Evolutionary conservation across 2,113 vertebrate genomes (phyloP).

Genomic region (Chionodraco myersi): DNA sequence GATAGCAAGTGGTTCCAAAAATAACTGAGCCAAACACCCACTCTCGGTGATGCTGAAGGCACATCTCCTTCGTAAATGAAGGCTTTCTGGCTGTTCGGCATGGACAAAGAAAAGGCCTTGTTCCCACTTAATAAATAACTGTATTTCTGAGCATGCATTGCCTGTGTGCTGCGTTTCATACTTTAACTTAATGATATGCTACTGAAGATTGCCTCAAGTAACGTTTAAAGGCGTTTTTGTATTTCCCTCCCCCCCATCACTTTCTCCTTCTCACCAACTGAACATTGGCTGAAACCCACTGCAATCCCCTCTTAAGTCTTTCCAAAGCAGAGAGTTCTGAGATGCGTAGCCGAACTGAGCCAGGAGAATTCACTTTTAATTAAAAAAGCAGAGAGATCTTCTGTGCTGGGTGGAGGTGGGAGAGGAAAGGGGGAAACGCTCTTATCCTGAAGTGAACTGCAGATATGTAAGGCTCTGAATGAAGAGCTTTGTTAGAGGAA

Average conservation of each 20-base stretch:
- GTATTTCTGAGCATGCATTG: conserved; percentile 21
- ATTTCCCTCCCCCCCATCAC: conserved; percentile 22
- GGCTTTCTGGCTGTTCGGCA: conserved; percentile 22
- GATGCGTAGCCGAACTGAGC: conserved; percentile 57
- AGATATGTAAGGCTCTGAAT: conserved; percentile 63
- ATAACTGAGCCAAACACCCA: conserved; percentile 28
- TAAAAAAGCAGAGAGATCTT: conserved; percentile 69
- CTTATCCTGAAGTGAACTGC: conserved; percentile 49
- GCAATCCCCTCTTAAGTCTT: conserved; percentile 48
- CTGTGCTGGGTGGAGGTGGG: conserved; percentile 60
- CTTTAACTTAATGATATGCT: conserved; percentile 33
- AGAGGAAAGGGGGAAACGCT: conserved; percentile 43
- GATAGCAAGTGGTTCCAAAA: conserved; percentile 3
- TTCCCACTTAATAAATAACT: conserved; percentile 57
- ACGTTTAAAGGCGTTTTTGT: conserved; percentile 15
- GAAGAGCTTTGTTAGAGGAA: conserved; percentile 71
- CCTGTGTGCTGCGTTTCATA: not conserved
- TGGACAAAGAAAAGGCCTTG: conserved; percentile 42
- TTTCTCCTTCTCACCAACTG: conserved; percentile 23
- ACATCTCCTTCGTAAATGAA: not conserved
- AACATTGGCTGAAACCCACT: conserved; percentile 54
- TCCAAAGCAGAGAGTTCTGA: conserved; percentile 59
- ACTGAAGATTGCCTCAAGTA: conserved; percentile 49
- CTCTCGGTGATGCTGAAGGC: not conserved
- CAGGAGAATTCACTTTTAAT: conserved; percentile 70